These are phyloP conservation scores for Trematocara stigmaticum DNA, from an alignment of 2,113 vertebrate species.

Conservation along the genomic window DNA sequence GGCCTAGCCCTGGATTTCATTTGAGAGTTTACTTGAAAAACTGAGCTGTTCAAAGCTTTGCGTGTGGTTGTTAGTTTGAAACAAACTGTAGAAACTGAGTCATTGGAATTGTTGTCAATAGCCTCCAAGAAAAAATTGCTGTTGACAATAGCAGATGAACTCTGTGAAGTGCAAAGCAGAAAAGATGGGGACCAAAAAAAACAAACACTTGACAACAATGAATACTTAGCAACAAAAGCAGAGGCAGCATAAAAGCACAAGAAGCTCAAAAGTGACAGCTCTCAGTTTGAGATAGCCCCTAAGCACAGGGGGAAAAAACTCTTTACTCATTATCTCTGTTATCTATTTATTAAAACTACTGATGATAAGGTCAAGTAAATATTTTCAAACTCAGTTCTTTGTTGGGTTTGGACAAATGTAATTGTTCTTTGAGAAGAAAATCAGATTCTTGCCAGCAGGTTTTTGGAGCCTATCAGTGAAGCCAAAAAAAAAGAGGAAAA, in stretches of 20 bases:
- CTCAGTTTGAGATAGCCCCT: not conserved
- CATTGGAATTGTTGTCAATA: too few relatives aligned
- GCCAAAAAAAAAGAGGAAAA: not conserved
- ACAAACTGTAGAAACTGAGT: too few relatives aligned
- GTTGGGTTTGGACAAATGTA: not conserved
- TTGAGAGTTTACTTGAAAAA: too few relatives aligned
- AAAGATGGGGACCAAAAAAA: not conserved
- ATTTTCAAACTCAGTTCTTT: not conserved
- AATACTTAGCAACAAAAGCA: not conserved
- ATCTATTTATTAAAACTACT: not conserved
- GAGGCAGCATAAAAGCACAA: not conserved
- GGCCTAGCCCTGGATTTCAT: too few relatives aligned
- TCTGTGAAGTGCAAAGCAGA: too few relatives aligned
- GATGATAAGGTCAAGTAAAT: not conserved
- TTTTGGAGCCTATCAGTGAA: not conserved
- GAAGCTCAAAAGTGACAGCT: not conserved
- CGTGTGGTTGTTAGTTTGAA: too few relatives aligned
- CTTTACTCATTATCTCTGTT: not conserved
- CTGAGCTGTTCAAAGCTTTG: too few relatives aligned
- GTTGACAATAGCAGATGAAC: too few relatives aligned
- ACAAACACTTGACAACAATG: not conserved
- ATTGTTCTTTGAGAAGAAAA: not conserved
- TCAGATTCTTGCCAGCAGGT: not conserved
- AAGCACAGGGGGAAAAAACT: not conserved
- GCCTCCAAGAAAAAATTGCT: too few relatives aligned